Evolutionary conservation across 2,888 invertebrate genomes (phyloP).

Genomic region (Caenorhabditis sulstoni): DNA sequence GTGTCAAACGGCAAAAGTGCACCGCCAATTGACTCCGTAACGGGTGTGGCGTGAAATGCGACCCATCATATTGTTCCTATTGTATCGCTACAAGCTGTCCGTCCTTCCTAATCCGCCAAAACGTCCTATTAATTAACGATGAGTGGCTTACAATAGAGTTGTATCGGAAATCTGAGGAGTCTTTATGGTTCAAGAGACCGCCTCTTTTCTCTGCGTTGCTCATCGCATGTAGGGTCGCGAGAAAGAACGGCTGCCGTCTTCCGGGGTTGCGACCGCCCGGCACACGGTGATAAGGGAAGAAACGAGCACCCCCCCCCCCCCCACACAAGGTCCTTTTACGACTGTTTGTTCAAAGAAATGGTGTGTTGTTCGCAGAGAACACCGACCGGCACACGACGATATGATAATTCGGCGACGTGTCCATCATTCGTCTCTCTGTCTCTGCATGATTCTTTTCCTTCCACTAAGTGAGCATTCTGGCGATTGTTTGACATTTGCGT

Average conservation of each 20-base stretch:
- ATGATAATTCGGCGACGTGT: neutral
- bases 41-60: constrained; percentile 26
- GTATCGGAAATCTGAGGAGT: constrained; percentile 60
- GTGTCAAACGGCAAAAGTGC: neutral
- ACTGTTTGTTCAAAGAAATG: too few species aligned
- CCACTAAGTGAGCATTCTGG: too few species aligned
- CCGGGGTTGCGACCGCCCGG: neutral
- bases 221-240: too few species aligned
- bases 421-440: too few species aligned
- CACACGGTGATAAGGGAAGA: constrained; percentile 7
- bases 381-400: neutral
- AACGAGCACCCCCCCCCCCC: too few species aligned
- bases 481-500: constrained; percentile 15
- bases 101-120: constrained; percentile 49
- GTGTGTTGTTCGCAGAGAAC: too few species aligned
- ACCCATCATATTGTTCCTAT: constrained; percentile 55
- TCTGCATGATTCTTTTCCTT: too few species aligned
- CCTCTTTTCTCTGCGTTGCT: neutral
- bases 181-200: constrained; percentile 20
- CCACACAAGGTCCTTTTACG: too few species aligned
- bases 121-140: constrained; percentile 52
- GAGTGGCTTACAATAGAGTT: constrained; percentile 59
- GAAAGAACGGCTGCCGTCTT: too few species aligned
- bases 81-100: constrained; percentile 52
- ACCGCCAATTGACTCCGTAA: constrained; percentile 23